Conservation (phyloP, 2,113 vertebrate genomes). For the Oryzias curvinotus region DNA sequence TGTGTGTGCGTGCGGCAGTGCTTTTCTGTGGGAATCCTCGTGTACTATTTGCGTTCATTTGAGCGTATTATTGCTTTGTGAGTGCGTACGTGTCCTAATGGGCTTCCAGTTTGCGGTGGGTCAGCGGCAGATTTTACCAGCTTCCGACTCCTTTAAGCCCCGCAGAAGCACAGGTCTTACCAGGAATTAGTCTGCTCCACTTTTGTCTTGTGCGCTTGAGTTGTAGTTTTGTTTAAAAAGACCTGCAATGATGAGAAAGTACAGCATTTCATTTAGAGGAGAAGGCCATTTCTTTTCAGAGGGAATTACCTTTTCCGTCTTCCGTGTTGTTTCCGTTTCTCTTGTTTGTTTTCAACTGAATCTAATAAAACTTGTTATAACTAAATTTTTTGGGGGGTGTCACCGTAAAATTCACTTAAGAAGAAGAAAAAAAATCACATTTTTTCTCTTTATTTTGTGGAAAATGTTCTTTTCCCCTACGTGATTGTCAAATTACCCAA, state of each 20-base stretch:
- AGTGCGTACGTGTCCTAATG: not conserved
- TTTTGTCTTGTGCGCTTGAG: not conserved
- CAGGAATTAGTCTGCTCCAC: conserved; percentile 21
- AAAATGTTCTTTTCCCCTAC: too few species aligned
- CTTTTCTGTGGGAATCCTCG: not conserved
- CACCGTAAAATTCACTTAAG: too few species aligned
- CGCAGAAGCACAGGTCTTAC: not conserved
- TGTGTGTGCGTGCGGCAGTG: not conserved
- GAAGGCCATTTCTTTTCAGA: too few species aligned
- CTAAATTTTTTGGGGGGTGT: too few species aligned
- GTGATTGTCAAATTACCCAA: too few species aligned
- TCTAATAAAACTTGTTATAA: too few species aligned
- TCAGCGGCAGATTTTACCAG: conserved; percentile 18
- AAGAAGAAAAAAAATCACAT: too few species aligned
- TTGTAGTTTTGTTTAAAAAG: not conserved
- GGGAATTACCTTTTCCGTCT: too few species aligned
- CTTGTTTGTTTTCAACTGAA: not conserved
- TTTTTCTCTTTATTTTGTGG: too few species aligned
- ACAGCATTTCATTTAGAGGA: not conserved
- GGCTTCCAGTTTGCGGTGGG: conserved; percentile 1
- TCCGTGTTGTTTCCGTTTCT: not conserved
- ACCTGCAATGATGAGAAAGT: not conserved
- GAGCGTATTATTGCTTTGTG: not conserved
- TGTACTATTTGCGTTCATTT: not conserved
- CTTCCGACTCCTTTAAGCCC: not conserved